phyloP scores from a whole-genome alignment of 2,113 vertebrate species.

The Amphiprion percula region DNA sequence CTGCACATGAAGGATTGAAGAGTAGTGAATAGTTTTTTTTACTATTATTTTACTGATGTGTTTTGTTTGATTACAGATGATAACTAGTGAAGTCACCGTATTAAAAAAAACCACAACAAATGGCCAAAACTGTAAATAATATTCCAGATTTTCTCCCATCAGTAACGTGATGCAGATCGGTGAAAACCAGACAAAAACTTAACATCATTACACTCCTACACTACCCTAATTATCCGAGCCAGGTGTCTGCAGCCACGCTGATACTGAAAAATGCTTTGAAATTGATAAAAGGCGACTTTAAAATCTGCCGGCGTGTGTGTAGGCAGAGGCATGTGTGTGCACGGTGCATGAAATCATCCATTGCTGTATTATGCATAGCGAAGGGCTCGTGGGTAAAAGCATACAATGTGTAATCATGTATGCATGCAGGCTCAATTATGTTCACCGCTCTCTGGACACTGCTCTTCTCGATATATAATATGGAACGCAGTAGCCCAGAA shows the following conservation, averaged over 20 bases:
- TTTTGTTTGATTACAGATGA: too few species aligned
- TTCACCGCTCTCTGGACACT: not conserved
- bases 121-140: too few species aligned
- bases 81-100: too few species aligned
- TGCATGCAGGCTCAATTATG: conserved; percentile 31
- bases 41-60: too few species aligned
- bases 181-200: too few species aligned
- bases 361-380: not conserved
- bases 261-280: not conserved
- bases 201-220: too few species aligned
- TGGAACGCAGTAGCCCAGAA: not conserved
- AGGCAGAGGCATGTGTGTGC: not conserved
- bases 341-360: not conserved
- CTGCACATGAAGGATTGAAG: too few species aligned
- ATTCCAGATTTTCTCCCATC: too few species aligned
- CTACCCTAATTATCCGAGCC: not conserved
- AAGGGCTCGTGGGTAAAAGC: conserved; percentile 21
- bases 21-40: too few species aligned
- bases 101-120: too few species aligned
- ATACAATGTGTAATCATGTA: conserved; percentile 20
- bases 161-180: too few species aligned
- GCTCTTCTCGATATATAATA: not conserved
- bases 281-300: not conserved
- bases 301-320: not conserved
- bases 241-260: not conserved